Evolutionary conservation across 1,140 invertebrate genomes (phyloP).

Genomic region (Geopemphigus sp.): DNA sequence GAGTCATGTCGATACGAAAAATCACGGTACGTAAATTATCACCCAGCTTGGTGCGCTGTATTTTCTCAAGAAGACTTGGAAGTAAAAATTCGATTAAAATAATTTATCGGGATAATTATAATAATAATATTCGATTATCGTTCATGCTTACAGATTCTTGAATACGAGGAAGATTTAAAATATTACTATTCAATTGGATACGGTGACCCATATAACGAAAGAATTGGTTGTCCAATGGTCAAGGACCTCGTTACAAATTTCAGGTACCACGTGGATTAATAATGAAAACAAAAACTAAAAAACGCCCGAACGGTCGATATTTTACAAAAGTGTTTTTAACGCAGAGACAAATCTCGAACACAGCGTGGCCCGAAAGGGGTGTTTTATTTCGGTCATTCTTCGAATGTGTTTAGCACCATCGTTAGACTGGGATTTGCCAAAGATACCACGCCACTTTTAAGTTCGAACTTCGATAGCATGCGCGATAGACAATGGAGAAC

Average conservation of each 20-base stretch:
- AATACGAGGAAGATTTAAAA: neutral
- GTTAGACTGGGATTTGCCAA: neutral
- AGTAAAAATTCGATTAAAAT: neutral
- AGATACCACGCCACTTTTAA: neutral
- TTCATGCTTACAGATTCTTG: neutral
- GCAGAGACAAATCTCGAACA: neutral
- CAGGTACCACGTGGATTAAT: neutral
- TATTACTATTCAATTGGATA: constrained; percentile 9
- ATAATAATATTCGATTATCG: too few species aligned
- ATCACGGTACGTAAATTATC: neutral
- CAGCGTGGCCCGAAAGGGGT: constrained; percentile 2
- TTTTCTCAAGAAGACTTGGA: constrained; percentile 25
- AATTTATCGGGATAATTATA: neutral
- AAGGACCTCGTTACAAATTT: neutral
- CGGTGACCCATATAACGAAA: neutral
- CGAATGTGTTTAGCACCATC: constrained; percentile 2
- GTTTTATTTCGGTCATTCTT: constrained; percentile 13
- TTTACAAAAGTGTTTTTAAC: neutral
- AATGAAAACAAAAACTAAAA: too few species aligned
- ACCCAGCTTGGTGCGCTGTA: constrained; percentile 10
- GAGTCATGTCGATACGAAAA: constrained; percentile 9
- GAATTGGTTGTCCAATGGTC: neutral
- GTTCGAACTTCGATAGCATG: neutral
- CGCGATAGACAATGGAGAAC: neutral
- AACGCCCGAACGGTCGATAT: too few species aligned